Evolutionary conservation across 2,797 vertebrate genomes (phyloP).

Genomic region (Xenops minutus): DNA sequence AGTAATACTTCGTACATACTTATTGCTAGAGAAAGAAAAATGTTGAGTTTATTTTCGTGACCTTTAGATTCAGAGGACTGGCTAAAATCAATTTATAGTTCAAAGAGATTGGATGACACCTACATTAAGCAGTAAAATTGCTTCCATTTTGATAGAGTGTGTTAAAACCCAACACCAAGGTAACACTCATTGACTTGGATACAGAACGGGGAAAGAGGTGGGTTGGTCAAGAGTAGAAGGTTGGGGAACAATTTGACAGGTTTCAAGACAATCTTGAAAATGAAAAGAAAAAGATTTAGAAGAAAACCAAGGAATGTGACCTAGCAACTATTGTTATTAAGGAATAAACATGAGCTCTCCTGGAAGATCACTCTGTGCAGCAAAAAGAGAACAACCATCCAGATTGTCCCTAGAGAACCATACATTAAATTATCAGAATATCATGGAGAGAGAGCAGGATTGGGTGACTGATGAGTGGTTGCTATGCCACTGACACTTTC

Average conservation of each 20-base stretch:
- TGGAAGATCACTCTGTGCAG: not conserved
- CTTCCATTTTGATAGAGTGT: constrained; percentile 31
- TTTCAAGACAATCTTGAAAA: not conserved
- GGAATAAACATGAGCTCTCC: not conserved
- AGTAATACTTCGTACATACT: constrained; percentile 17
- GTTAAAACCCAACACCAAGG: not conserved
- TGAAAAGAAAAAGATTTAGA: not conserved
- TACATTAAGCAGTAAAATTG: constrained; percentile 43
- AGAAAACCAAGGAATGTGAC: not conserved
- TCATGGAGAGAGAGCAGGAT: not conserved
- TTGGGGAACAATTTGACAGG: not conserved
- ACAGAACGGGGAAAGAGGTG: not conserved
- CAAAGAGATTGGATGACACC: constrained; percentile 35
- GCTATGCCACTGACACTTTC: not conserved
- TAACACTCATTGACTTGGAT: not conserved
- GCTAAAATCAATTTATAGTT: constrained; percentile 68
- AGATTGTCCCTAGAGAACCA: not conserved
- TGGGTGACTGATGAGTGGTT: not conserved
- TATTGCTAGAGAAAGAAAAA: constrained; percentile 32
- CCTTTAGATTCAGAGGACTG: constrained; percentile 61
- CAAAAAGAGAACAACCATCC: not conserved
- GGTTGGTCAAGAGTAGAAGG: not conserved
- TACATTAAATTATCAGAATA: not conserved
- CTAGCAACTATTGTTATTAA: not conserved
- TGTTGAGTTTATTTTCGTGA: constrained; percentile 55